Base-by-base conservation (phyloP, 2,888 invertebrate genomes). In the Hypercompe scribonia region DNA sequence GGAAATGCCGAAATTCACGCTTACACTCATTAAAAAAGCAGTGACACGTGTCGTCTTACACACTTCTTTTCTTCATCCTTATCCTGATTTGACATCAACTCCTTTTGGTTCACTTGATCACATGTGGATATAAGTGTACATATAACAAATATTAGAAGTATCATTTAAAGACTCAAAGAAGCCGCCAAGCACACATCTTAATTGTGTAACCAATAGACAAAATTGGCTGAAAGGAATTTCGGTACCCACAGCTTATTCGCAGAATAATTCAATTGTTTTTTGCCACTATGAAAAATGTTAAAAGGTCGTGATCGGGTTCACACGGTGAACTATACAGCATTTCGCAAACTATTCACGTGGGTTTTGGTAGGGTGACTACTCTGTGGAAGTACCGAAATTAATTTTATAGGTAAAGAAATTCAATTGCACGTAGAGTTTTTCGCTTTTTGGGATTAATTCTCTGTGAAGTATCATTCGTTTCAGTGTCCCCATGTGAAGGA, bases 261-360 rank as follows among this genome's bases (percentile, higher is more conserved):
- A 78, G 78, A 84, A 81, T 81, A 78, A 79, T 80, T 78, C 81
- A 90, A 89, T 88, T 80, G 76, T 79, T 88, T 89, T 91, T 89
- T 89, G 87, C 84, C 74, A 76, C 83, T 78, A 78, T 83, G 77
- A 89, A 91, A 90, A 88, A 85, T 81, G 82, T 90, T 90, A 91
- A 90, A 90, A 90, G 84, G 80, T 84, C 82, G 86, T 88, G 90
- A 88, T 89, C 87, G 83, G 89, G 91, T 92, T 94, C 94, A 92
- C 94, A 94, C 93, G 92, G 83, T 81, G 81, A 84, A 86, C 86
- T 87, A 86, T 80, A 85, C 83, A 86, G 79, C 85, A 86, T 89
- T 93, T 93, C 81, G 93, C 92, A 90, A 91, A 90, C 90, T 87
- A 85, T 87, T 92, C 93, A 93, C 92, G 93, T 92, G 90, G 90